Percentiles rank a stretch among this genome's conserved stretches.
Evolutionary conservation across 2,888 invertebrate genomes (phyloP).

Genomic region (Lottia gigantea): DNA sequence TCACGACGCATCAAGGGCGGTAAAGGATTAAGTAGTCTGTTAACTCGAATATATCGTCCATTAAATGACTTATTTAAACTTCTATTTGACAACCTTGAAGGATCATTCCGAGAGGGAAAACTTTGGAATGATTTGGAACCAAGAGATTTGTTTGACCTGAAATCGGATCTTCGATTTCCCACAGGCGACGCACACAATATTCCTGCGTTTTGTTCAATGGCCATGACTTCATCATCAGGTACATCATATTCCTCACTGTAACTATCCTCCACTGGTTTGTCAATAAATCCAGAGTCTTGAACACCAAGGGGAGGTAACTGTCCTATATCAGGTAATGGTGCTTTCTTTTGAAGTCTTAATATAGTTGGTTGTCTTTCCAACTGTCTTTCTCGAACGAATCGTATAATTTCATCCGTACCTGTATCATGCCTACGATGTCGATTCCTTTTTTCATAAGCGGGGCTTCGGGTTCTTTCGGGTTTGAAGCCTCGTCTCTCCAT

Average conservation of each 20-base stretch:
- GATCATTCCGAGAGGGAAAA: constrained; percentile 10
- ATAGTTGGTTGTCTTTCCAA: constrained; percentile 48
- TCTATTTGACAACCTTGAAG: constrained; percentile 9
- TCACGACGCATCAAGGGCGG: constrained; percentile 42
- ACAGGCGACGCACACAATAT: background rate
- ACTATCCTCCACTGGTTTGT: constrained; percentile 33
- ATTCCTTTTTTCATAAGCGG: constrained; percentile 24
- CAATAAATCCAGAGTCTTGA: constrained; percentile 43
- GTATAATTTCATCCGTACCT: constrained; percentile 48
- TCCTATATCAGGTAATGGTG: constrained; percentile 47
- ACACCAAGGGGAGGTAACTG: constrained; percentile 26
- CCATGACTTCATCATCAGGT: constrained; percentile 43
- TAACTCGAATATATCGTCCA: background rate
- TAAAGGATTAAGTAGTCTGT: constrained; percentile 32
- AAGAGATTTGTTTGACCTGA: background rate
- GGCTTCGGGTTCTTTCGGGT: background rate
- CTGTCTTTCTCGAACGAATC: constrained; percentile 46
- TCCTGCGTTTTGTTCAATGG: constrained; percentile 18
- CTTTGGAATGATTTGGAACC: constrained; percentile 7
- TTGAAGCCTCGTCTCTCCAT: no score
- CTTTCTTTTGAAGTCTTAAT: constrained; percentile 40
- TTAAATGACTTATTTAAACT: constrained; percentile 11
- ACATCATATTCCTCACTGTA: constrained; percentile 43
- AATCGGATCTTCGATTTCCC: background rate
- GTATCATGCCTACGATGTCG: constrained; percentile 35